Base-by-base conservation (phyloP, 2,797 vertebrate genomes). In the Artibeus jamaicensis region DNA sequence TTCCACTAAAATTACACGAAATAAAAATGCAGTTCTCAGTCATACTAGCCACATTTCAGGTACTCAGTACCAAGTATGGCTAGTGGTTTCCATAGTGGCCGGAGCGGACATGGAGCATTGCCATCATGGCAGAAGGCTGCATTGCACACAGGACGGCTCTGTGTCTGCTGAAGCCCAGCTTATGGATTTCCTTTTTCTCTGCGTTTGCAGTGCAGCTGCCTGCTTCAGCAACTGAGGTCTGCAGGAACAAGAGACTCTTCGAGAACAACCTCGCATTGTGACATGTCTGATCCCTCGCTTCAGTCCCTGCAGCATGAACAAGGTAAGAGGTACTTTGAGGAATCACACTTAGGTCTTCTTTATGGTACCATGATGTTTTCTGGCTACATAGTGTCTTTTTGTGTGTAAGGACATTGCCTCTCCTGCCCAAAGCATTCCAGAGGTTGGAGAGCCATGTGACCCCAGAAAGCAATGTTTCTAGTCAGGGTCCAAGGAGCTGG, bases 231-330 rank as follows among this genome's bases (percentile, higher is more conserved):
- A 97, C 92, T 71, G 90, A 96, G 93, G 55, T 71, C 79, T 96
- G 24, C 24, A 76, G 86, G 83, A 97, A 81, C 73, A 39, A 97
- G 87, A 94, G 76, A 85, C 91, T 77, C 86, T 86, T 86, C 44
- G 48, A 86, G 81, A 84, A 95, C n/a, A 37, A 87, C 89, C 77
- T 0, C 84, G 10, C 95, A 85, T 71, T 96, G 96, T 97, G 92
- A 97, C 97, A 95, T 77, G 97, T 97, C 96, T 85, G 2, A 0
- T 14, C n/a, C 86, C 96, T 97, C 73, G 85, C 93, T 97, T 95
- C 82, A 18, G 34, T 95, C 92, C 94, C 71, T 81, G 73, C 73
- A 94, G 74, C 78, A 84, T 97, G 93, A 96, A 96, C 94, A 97
- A 95, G 82, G 91, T 97, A 96, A 97, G 97, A 87, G 22, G 67